A percentile compares a stretch with the other conserved stretches of the same genome.
Evolutionary conservation across 2,113 vertebrate genomes (phyloP).

Genomic region (Sturnira hondurensis): DNA sequence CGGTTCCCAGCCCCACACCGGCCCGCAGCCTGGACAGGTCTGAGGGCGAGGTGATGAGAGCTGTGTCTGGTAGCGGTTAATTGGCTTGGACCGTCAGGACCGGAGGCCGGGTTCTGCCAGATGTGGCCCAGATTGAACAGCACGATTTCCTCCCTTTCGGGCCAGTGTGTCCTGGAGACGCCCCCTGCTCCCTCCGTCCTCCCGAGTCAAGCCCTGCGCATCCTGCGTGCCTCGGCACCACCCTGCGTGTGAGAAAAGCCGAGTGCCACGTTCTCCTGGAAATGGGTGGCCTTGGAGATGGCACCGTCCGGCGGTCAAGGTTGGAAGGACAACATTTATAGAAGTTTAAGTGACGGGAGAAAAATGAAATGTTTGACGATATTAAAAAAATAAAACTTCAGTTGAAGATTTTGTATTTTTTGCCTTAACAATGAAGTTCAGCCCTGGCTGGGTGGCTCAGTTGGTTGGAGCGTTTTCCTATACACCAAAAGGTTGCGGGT

Average conservation of each 20-base stretch:
- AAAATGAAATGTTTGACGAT: not conserved
- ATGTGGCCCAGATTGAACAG: not conserved
- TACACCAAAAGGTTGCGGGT: too few relatives aligned
- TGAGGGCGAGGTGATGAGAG: slow-evolving; percentile 48
- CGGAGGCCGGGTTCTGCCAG: slow-evolving; percentile 27
- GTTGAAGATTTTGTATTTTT: not conserved
- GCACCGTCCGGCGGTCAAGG: not conserved
- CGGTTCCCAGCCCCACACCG: not conserved
- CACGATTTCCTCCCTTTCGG: not conserved
- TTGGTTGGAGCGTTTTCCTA: too few relatives aligned
- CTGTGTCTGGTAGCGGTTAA: slow-evolving; percentile 23
- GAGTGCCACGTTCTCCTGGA: not conserved
- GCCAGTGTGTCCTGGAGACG: not conserved
- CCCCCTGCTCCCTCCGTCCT: accelerated
- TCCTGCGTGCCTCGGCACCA: not conserved
- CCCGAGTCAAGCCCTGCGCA: not conserved
- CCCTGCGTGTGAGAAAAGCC: not conserved
- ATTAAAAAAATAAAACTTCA: slow-evolving; percentile 4
- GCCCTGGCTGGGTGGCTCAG: too few relatives aligned
- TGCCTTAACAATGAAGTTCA: not conserved
- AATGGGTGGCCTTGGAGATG: not conserved
- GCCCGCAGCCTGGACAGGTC: slow-evolving; percentile 57
- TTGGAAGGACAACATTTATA: not conserved
- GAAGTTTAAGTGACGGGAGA: not conserved
- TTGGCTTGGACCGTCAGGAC: slow-evolving; percentile 41